Evolutionary conservation across 2,888 invertebrate species (phyloP), one percentile per base, ranked within the genome.

Genomic region (Saturnia pavonia): DNA sequence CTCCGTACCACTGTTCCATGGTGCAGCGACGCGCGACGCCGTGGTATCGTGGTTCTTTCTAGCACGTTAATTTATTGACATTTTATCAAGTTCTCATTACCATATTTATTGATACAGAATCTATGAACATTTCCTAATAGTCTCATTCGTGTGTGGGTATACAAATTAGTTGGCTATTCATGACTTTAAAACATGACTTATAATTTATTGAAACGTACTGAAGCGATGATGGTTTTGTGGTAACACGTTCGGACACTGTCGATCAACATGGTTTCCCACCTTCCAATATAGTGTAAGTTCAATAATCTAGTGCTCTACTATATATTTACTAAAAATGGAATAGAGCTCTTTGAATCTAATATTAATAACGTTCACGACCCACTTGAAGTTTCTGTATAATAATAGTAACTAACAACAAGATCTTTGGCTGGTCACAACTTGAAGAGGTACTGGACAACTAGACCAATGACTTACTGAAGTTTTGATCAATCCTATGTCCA

Each of bases 21-120:
- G 45, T 16, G 19, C 22, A 54, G 54, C 12, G 27, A 3, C 14
- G 57, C 14, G 57, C 22, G 54, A 11, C 57, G 25, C 4, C 3
- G 25, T n/a, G 40, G 11, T 40, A 19, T 65, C 65, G 8, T 65
- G 65, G 9, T 8, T 65, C 40, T 65, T n/a, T 19, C 40, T 40
- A 11, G 4, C 16, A 40, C 16, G 22, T 19, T 65, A 40, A 65
- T 40, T 65, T 65, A 65, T 65, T 40, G 40, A 65, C 40, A 65
- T 65, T 65, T 40, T 65, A 65, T 34, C 19, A 40, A 65, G 65
- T 65, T 65, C 40, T 8, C 40, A 65, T 65, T 65, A 40, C 8
- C 65, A 65, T 65, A 65, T 65, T 65, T 65, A 40, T 65, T 65
- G 40, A 65, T 65, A 65, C 19, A n/a, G 40, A 40, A n/a, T 9